Conservation (phyloP, 2,113 vertebrate genomes). For the Thinocorus orbignyianus region DNA sequence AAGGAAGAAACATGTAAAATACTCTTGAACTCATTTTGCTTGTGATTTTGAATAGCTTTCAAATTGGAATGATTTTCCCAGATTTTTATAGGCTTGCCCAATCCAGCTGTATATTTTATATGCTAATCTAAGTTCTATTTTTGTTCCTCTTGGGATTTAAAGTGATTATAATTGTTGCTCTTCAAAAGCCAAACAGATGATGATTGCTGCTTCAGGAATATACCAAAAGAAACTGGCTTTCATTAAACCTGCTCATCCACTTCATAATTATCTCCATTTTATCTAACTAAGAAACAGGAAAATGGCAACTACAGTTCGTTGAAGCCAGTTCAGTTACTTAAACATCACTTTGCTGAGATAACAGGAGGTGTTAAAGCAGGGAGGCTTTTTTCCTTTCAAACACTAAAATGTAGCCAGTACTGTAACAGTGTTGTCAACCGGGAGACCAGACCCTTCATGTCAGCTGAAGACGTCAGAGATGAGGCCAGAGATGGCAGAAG, state of each 20-base stretch:
- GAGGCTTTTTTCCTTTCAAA: slow-evolving; percentile 65
- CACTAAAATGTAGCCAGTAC: slow-evolving; percentile 41
- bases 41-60: slow-evolving; percentile 81
- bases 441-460: not conserved
- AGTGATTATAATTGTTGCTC: slow-evolving; percentile 91
- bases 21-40: slow-evolving; percentile 75
- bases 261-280: slow-evolving; percentile 87
- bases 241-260: slow-evolving; percentile 87
- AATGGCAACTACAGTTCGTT: slow-evolving; percentile 79
- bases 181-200: slow-evolving; percentile 88
- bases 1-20: slow-evolving; percentile 75
- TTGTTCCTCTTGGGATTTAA: slow-evolving; percentile 84
- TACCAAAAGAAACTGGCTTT: slow-evolving; percentile 86
- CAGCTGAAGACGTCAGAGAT: not conserved
- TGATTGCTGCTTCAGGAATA: slow-evolving; percentile 88
- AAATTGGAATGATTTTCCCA: slow-evolving; percentile 79
- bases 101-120: slow-evolving; percentile 90
- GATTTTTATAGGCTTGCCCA: slow-evolving; percentile 82
- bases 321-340: slow-evolving; percentile 80
- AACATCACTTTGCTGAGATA: slow-evolving; percentile 76
- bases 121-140: slow-evolving; percentile 88
- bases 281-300: slow-evolving; percentile 75
- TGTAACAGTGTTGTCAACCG: not conserved
- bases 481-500: slow-evolving; percentile 33
- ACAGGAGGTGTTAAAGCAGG: slow-evolving; percentile 71